Evolutionary conservation across 2,113 vertebrate species (phyloP), one percentile per base, ranked within the genome.

Genomic region (Pelusios castaneus): DNA sequence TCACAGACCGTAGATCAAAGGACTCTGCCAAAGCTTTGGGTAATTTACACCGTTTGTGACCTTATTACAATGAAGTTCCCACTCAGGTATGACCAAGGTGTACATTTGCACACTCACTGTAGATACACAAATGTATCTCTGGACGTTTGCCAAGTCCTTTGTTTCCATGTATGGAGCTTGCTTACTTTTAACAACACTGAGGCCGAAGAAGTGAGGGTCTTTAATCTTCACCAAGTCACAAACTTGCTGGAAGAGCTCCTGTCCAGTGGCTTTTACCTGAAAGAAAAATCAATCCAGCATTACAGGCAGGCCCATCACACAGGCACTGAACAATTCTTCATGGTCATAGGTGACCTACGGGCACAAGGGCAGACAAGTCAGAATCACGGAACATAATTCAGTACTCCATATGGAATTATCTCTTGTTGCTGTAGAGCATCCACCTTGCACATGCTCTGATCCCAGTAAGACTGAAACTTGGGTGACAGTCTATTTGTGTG

Each of bases 171-270:
- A 91, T 1, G 70, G 78, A 89, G 92, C 95, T 94, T 91, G 86
- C 98, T 98, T 97, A 99, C 99, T 98, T 96, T 97, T 99, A 89
- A 99, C 97, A 92, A 99, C 96, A 34, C 99, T 99, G 93, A 99
- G 98, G 92, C 99, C 99, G 89, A 99, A 99, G 95, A 99, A 98
- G 97, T 98, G 98, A 88, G 98, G 96, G 82, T 99, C 99, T 96
- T 98, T 98, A 94, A 99, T 97, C 96, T 98, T 97, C 70, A 98
- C 96, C 93, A 95, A 85, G 87, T 98, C 98, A 17, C 98, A 98
- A 81, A 99, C 98, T 84, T 96, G 97, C 86, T 97, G 97, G 91
- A 99, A 98, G 92, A 99, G 98, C 92, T 99, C 98, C 78, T 98
- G 98, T 38, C 98, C 99, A 2, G 98, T 98, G 90, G 99, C 98